Evolutionary conservation across 2,113 vertebrate species (phyloP), one percentile per base, ranked within the genome.

Genomic region (Callospermophilus lateralis): DNA sequence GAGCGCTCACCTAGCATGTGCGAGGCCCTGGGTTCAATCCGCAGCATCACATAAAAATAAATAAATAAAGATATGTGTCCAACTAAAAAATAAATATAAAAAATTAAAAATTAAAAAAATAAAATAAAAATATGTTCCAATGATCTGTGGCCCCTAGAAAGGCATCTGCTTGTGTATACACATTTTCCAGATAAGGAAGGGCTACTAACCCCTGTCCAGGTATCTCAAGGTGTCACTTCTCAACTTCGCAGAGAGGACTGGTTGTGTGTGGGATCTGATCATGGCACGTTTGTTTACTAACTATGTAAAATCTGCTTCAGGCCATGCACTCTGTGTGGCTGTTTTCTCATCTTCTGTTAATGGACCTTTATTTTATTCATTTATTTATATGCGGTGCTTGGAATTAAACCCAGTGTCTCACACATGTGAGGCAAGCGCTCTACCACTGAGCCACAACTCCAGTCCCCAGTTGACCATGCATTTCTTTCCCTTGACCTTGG

Each of bases 321-420:
- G 30, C 48, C 34, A 4, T 0, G 26, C 3, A 34, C 51, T 24
- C 5, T 0, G 4, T 2, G 15, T 13, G 13, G 55, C 68, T n/a
- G 34, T 55, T 48, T 48, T 67, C 79, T 13, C 19, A 20, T 74
- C 34, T 76, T 48, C 85, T 61, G 51, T 6, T 51, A 13, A 51
- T 51, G 48, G 48, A 51, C 48, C 48, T 51, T 51, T 51, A 51
- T 51, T 51, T 51, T 51, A 51, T 51, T 51, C 48, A 51, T 51
- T 51, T 51, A 51, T 51, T 51, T 51, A 51, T 51, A 51, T 51
- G 48, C 2, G 3, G 48, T 51, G 48, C 48, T 51, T 51, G 12
- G 48, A 51, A 51, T 51, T 13, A 11, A 51, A 51, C 10, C 48
- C 48, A 51, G 48, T 51, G 48, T 51, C 48, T 51, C 48, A 51